Percentiles rank a stretch among this genome's conserved stretches.
phyloP scores from a whole-genome alignment of 1,140 invertebrate species.

The Drosophila novamexicana region DNA sequence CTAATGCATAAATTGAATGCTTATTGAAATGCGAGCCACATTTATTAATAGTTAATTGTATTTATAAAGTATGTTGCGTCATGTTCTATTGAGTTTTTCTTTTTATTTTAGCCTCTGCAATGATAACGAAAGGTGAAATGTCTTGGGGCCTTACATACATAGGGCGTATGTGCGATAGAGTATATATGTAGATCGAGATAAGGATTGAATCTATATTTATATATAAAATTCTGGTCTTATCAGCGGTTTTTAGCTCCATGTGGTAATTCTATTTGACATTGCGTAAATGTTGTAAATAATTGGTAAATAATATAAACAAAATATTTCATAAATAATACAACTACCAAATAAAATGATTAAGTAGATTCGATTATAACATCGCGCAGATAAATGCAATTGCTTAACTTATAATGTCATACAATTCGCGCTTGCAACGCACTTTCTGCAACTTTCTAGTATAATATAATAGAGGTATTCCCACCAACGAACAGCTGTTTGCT shows the following conservation, averaged over 20 bases:
- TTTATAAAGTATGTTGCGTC: slow-evolving; percentile 10
- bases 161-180: neutral
- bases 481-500: neutral
- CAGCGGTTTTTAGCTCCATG: neutral
- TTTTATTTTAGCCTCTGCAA: neutral
- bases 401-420: neutral
- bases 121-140: slow-evolving; percentile 32
- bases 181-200: slow-evolving; percentile 16
- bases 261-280: neutral
- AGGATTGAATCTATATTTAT: slow-evolving; percentile 5
- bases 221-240: slow-evolving; percentile 23
- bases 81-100: neutral
- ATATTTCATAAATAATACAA: neutral
- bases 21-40: too few species aligned
- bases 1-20: too few species aligned
- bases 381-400: neutral
- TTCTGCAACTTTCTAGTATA: neutral
- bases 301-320: neutral
- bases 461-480: neutral
- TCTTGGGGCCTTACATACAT: neutral
- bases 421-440: neutral
- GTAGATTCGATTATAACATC: neutral
- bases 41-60: neutral
- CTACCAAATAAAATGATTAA: neutral
- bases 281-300: neutral